These are phyloP conservation scores for Helicorthomorpha holstii DNA, from an alignment of 1,140 invertebrate species.

Conservation along the genomic window DNA sequence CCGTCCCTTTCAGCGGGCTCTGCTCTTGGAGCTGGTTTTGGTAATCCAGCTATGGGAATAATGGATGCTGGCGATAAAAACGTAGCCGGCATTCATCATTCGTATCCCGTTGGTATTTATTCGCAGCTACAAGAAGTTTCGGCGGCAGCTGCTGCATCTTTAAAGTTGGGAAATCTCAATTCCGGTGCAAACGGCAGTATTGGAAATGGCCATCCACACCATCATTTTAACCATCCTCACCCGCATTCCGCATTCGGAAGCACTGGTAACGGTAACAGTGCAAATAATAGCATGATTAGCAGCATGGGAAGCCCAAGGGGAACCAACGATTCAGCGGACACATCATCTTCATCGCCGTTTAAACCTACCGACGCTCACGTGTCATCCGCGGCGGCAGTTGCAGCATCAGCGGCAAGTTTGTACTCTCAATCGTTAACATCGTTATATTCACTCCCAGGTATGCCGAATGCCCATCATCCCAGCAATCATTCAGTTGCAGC, in stretches of 20 bases:
- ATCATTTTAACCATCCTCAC: constrained; percentile 8
- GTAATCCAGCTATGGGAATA: constrained; percentile 31
- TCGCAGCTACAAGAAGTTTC: no score
- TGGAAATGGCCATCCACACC: constrained; percentile 9
- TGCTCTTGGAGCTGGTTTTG: constrained; percentile 35
- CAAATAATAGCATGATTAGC: no score
- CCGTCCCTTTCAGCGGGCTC: constrained; percentile 25
- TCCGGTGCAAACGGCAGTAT: constrained; percentile 5
- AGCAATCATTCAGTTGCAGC: constrained; percentile 18
- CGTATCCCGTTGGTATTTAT: constrained; percentile 8
- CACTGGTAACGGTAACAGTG: no score
- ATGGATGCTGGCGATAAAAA: constrained; percentile 32
- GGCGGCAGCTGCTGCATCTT: constrained; percentile 4
- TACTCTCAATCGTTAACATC: constrained; percentile 40
- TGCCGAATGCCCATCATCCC: constrained; percentile 33
- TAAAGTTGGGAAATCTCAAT: constrained; percentile 6
- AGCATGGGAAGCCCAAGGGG: not conserved
- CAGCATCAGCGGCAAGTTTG: constrained; percentile 28
- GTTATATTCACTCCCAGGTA: constrained; percentile 22
- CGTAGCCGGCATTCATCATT: constrained; percentile 25
- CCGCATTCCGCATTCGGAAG: no score
- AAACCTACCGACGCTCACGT: constrained; percentile 1
- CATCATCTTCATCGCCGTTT: not conserved
- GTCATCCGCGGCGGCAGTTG: constrained; percentile 7
- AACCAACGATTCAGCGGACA: not conserved